These are phyloP conservation scores for Acipenser transmontanus DNA, from an alignment of 2,797 vertebrate genomes.

Conservation along the genomic window DNA sequence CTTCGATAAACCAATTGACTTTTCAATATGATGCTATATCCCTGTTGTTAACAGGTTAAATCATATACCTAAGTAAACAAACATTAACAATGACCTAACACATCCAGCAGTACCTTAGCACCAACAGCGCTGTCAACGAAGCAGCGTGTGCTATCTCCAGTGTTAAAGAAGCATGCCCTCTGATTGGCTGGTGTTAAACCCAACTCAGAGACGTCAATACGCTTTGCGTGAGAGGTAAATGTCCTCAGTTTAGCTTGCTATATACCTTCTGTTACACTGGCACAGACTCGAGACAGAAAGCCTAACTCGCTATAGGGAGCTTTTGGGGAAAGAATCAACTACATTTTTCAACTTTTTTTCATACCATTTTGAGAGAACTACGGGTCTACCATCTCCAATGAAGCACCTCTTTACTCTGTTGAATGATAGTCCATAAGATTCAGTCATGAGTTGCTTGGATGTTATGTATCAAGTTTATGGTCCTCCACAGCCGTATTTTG, in stretches of 20 bases:
- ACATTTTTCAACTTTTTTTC: not conserved
- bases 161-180: slow-evolving; percentile 1
- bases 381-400: slow-evolving; percentile 39
- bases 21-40: not conserved
- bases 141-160: no score
- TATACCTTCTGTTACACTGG: slow-evolving; percentile 15
- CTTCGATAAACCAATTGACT: not conserved
- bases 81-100: no score
- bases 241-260: slow-evolving; percentile 20
- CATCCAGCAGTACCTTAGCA: no score
- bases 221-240: slow-evolving; percentile 35
- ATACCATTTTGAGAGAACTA: slow-evolving; percentile 13
- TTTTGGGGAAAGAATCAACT: not conserved
- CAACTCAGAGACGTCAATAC: slow-evolving; percentile 28
- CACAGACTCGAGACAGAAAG: slow-evolving; percentile 10
- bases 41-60: not conserved
- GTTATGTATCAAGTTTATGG: slow-evolving; percentile 97
- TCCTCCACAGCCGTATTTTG: slow-evolving; percentile 84
- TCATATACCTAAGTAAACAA: not conserved
- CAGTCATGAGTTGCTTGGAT: slow-evolving; percentile 98
- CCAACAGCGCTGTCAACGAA: no score
- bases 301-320: slow-evolving; percentile 8
- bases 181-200: slow-evolving; percentile 28
- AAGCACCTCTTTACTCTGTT: slow-evolving; percentile 41
- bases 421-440: slow-evolving; percentile 48